A percentile compares a stretch with the other conserved stretches of the same genome.
Conservation (phyloP, 2,888 invertebrate genomes). For the Yponomeuta plumbellus region DNA sequence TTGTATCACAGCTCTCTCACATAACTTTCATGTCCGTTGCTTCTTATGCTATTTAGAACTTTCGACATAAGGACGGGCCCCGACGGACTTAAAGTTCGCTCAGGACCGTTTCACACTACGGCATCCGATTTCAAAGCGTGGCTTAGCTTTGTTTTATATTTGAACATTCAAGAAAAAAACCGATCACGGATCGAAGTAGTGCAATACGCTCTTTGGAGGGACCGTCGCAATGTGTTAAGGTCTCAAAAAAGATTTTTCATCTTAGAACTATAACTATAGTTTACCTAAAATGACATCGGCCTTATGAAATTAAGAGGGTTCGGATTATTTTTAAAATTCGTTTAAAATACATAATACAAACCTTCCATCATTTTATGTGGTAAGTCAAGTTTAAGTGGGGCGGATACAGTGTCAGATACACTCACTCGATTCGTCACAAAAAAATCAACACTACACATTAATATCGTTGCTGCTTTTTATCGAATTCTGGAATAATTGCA, state of each 20-base stretch:
- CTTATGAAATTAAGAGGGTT: not conserved
- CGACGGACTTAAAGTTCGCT: not conserved
- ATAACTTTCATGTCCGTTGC: constrained; percentile 26
- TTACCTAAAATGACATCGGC: constrained; percentile 21
- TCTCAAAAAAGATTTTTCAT: constrained; percentile 3
- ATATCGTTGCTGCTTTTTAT: too few species aligned
- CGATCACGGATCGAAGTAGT: constrained; percentile 39
- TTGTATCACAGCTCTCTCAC: constrained; percentile 67
- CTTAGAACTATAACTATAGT: constrained; percentile 42
- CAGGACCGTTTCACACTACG: not conserved
- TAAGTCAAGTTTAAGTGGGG: not conserved
- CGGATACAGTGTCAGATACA: not conserved
- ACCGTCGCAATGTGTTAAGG: not conserved
- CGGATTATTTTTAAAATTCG: not conserved
- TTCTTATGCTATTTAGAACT: not conserved
- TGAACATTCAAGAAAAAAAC: too few species aligned
- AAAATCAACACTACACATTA: not conserved
- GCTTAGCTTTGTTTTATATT: too few species aligned
- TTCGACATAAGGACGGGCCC: constrained; percentile 22
- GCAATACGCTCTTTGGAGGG: constrained; percentile 28
- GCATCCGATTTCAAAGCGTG: not conserved
- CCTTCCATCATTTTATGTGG: not conserved
- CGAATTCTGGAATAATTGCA: too few species aligned
- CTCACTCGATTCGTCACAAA: not conserved
- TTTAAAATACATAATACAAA: not conserved